Base-by-base conservation (phyloP, 2,113 vertebrate species). In the Catagonus wagneri region DNA sequence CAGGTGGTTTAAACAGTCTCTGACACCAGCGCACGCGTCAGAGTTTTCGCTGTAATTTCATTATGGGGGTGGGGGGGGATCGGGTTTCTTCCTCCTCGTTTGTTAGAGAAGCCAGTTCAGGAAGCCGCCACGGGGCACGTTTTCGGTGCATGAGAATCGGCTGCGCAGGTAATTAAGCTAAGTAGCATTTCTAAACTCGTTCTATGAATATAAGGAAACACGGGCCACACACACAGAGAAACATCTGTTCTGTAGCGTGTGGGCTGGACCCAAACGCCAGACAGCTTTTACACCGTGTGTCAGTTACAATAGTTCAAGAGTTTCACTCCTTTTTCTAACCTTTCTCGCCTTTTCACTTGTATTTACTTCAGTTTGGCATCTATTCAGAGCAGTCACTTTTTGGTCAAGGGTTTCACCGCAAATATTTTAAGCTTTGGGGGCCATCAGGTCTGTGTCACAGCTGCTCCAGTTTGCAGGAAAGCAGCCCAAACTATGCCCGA, bases 1-100 rank as follows among this genome's bases (percentile, higher is more conserved):
- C 65, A 4, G 52, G 32, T 1, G 52, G 32, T 34, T 8, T 19
- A 8, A 20, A 15, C 32, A 0, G 6, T 0, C 52, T 54, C 52
- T 2, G 75, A 19, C 1, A 29, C 75, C 50, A 23, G 32, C 0
- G 7, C 29, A 0, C 4, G 52, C 11, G 4, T 65, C 12, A 14
- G 11, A 13, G 19, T 56, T 17, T 7, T 34, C 4, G 6, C 6
- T 8, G 13, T 19, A 15, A 29, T 14, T 56, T 22, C 13, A 58
- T 2, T 34, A 2, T 1, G 14, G 11, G 20, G 29, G 54, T 15
- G 54, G 75, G 20, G 32, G 20, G 15, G 32, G 6, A 32, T 9
- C 20, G 6, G 20, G 52, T 32, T 12, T 0, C 44, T 15, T 6
- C 72, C 27, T 52, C 39, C 36, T 54, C 75, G 14, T 11, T 8